phyloP scores from a whole-genome alignment of 2,113 vertebrate genomes.

The Syngnathus typhle region DNA sequence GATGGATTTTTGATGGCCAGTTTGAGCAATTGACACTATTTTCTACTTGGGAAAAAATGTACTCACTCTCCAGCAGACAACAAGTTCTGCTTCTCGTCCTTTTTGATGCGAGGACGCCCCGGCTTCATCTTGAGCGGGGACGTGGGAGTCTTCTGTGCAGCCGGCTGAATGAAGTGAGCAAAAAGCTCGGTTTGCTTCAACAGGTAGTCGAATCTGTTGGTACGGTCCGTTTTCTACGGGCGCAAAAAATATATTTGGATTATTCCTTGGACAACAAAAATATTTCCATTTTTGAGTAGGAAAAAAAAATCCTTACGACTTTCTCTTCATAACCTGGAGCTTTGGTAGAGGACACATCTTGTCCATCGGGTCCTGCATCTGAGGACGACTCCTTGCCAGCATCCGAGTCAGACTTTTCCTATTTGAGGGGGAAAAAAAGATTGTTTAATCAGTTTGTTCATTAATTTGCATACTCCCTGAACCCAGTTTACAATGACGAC shows the following conservation, averaged over 20 bases:
- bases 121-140: constrained; percentile 99
- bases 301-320: constrained; percentile 78
- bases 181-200: constrained; percentile 97
- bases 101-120: constrained; percentile 92
- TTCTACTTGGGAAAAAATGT: not conserved
- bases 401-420: constrained; percentile 66
- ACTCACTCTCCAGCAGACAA: constrained; percentile 96
- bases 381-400: constrained; percentile 65
- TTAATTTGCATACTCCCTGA: no score
- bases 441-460: no score
- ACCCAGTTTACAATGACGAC: no score
- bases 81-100: constrained; percentile 96
- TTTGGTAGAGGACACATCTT: constrained; percentile 75
- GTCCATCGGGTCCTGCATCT: constrained; percentile 75
- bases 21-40: no score
- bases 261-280: not conserved
- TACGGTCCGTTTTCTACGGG: constrained; percentile 88
- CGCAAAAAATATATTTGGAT: not conserved
- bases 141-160: constrained; percentile 96
- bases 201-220: constrained; percentile 98
- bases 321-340: constrained; percentile 91
- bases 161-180: constrained; percentile 98
- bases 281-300: no score
- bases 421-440: not conserved
- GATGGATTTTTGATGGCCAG: no score